Conservation (phyloP, 2,888 invertebrate genomes). For the Pachymerium ferrugineum region DNA sequence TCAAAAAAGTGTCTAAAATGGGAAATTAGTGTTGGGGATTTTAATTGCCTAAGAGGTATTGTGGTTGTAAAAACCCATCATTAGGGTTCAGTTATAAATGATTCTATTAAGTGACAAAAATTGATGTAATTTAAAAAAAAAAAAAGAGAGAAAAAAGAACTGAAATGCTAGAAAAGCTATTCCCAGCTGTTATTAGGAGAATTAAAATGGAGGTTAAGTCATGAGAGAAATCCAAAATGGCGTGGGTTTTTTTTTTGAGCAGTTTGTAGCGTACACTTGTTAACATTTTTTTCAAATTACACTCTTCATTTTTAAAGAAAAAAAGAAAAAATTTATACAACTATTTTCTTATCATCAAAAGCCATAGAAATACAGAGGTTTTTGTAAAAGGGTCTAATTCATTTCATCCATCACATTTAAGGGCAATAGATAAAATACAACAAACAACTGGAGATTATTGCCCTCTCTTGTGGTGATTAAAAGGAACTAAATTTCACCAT, state of each 20-base stretch:
- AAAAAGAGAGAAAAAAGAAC: background rate
- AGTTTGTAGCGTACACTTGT: slow-evolving; percentile 22
- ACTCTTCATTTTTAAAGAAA: background rate
- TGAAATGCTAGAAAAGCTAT: no score
- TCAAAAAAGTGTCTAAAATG: no score
- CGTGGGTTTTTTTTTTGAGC: background rate
- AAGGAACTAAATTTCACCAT: background rate
- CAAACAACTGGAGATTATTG: background rate
- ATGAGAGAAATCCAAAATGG: slow-evolving; percentile 3
- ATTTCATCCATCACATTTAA: background rate
- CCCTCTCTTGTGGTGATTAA: background rate
- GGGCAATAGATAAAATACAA: slow-evolving; percentile 6
- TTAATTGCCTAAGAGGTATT: no score
- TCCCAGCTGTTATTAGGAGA: background rate
- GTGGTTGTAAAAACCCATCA: no score
- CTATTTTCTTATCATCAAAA: background rate
- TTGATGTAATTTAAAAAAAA: no score
- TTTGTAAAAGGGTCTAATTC: background rate
- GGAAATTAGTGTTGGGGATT: no score
- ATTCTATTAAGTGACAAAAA: no score
- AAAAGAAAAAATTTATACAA: slow-evolving; percentile 9
- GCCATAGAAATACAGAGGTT: slow-evolving; percentile 27
- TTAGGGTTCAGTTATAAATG: no score
- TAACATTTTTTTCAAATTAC: background rate
- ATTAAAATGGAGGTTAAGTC: background rate